A percentile compares a stretch with the other conserved stretches of the same genome.
Conservation (phyloP, 1,140 invertebrate species). For the Octopus sinensis region DNA sequence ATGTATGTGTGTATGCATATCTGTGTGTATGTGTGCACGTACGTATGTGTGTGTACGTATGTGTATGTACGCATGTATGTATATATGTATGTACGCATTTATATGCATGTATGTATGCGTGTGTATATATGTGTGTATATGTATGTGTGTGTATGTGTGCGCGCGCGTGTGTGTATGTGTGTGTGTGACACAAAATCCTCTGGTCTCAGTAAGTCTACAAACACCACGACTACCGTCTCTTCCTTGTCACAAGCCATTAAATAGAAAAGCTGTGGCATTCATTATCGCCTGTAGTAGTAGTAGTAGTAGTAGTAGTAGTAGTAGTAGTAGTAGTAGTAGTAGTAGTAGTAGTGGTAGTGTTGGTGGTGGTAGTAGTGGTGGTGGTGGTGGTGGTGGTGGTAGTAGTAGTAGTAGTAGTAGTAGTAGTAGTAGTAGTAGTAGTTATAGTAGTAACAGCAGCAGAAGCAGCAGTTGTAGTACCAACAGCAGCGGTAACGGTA, state of each 20-base stretch:
- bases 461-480: too few species aligned
- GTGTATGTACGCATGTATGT: neutral
- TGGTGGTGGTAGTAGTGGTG: neutral
- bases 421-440: conserved; percentile 1
- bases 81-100: neutral
- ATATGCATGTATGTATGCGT: neutral
- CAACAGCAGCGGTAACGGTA: too few species aligned
- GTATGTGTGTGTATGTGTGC: neutral
- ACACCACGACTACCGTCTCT: neutral
- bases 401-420: conserved; percentile 16
- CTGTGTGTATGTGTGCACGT: neutral
- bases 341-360: neutral
- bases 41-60: neutral
- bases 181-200: neutral
- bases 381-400: neutral
- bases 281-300: neutral
- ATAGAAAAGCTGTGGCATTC: neutral
- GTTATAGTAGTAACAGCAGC: neutral
- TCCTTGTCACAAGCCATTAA: neutral
- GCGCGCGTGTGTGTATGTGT: neutral
- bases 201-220: neutral
- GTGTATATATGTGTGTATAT: neutral
- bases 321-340: neutral
- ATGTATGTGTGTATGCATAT: neutral
- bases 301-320: neutral